phyloP scores from a whole-genome alignment of 2,797 vertebrate species.

The Mastacembelus armatus region DNA sequence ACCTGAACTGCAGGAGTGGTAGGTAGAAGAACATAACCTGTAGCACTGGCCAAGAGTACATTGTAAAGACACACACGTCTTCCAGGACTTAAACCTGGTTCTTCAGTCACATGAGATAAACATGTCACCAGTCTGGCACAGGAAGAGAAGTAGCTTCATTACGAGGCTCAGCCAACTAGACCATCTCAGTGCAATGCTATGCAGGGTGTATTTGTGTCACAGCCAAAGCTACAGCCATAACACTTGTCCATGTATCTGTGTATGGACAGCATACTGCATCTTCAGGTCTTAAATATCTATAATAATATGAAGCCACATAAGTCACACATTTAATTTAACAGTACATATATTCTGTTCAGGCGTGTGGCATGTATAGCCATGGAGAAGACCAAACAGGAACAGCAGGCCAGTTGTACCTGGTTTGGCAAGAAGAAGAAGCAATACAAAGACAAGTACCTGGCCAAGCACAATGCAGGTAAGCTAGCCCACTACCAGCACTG shows the following conservation, averaged over 20 bases:
- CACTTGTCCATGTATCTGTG: no score
- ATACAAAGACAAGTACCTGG: slow-evolving; percentile 99
- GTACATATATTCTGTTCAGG: slow-evolving; percentile 75
- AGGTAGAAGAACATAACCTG: slow-evolving; percentile 71
- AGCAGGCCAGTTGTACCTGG: slow-evolving; percentile 99
- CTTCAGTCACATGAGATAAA: not conserved
- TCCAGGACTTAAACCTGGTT: not conserved
- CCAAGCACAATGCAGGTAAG: slow-evolving; percentile 98
- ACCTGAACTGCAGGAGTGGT: slow-evolving; percentile 99
- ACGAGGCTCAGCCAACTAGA: no score
- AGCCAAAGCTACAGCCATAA: no score
- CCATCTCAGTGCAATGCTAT: no score
- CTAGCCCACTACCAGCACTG: not conserved
- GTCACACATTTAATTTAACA: no score
- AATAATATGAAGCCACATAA: not conserved
- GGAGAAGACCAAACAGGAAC: slow-evolving; percentile 99
- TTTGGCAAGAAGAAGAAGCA: slow-evolving; percentile 99
- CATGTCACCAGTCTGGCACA: not conserved
- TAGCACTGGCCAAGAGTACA: no score
- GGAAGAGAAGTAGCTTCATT: not conserved
- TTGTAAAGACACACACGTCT: not conserved
- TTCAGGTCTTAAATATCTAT: no score
- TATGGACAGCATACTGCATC: no score
- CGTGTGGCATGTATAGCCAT: slow-evolving; percentile 99
- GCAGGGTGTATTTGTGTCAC: no score